Conservation (phyloP, 1,140 invertebrate species). For the Drosophila punjabiensis region DNA sequence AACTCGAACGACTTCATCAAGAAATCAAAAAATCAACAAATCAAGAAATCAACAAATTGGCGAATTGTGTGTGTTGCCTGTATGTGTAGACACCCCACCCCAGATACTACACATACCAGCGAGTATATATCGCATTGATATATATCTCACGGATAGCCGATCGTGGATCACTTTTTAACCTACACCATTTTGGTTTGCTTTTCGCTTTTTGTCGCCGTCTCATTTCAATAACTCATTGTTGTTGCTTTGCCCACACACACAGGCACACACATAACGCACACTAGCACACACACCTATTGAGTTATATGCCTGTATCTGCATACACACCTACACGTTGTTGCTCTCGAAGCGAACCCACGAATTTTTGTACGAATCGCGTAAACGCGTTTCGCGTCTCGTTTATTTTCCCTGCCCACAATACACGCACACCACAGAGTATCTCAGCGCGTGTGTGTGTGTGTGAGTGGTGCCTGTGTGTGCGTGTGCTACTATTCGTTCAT, state of each 20-base stretch:
- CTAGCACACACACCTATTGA: conserved; percentile 15
- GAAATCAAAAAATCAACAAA: conserved; percentile 70
- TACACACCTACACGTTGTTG: conserved; percentile 64
- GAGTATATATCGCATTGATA: background rate
- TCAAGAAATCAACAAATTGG: conserved; percentile 32
- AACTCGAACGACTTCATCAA: conserved; percentile 69
- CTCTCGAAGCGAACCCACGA: conserved; percentile 49
- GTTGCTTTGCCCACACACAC: conserved; percentile 57
- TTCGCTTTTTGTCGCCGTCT: conserved; percentile 59
- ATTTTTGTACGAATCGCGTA: conserved; percentile 85
- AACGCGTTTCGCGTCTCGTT: conserved; percentile 84
- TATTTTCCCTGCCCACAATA: conserved; percentile 85
- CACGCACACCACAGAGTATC: conserved; percentile 59
- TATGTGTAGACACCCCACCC: conserved; percentile 1
- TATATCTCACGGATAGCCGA: conserved; percentile 24
- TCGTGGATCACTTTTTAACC: conserved; percentile 56
- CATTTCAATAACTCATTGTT: conserved; percentile 81
- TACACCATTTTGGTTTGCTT: conserved; percentile 79
- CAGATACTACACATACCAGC: background rate
- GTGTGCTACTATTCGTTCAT: conserved; percentile 81
- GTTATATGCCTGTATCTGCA: conserved; percentile 50
- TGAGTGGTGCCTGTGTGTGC: conserved; percentile 46
- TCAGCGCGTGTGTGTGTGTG: conserved; percentile 26
- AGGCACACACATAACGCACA: conserved; percentile 10
- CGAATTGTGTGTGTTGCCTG: conserved; percentile 63